Percentiles rank a stretch among this genome's conserved stretches.
Conservation (phyloP, 2,888 invertebrate genomes). For the Callosobruchus maculatus region DNA sequence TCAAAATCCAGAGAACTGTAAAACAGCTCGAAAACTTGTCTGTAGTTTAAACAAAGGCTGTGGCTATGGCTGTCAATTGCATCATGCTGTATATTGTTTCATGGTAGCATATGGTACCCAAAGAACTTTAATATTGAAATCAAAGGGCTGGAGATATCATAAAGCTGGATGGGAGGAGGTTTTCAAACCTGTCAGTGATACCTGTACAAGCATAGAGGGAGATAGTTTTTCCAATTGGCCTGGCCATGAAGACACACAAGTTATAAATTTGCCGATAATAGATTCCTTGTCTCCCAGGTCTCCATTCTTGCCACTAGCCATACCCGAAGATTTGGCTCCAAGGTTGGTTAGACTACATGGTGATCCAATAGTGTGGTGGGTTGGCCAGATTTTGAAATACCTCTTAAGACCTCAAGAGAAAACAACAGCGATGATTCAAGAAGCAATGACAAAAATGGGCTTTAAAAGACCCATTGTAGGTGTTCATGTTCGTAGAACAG, state of each 20-base stretch:
- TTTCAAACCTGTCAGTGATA: conserved; percentile 85
- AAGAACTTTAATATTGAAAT: conserved; percentile 88
- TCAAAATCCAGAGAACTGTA: conserved; percentile 90
- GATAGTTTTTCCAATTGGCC: conserved; percentile 77
- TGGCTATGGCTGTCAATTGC: conserved; percentile 97
- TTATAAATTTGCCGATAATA: conserved; percentile 88
- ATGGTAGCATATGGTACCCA: conserved; percentile 94
- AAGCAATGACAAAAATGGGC: conserved; percentile 71
- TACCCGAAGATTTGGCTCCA: conserved; percentile 86
- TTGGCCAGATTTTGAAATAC: conserved; percentile 93
- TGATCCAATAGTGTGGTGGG: conserved; percentile 96
- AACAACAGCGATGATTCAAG: conserved; percentile 69
- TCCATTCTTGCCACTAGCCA: conserved; percentile 80
- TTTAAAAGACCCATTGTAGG: conserved; percentile 88
- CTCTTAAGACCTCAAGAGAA: conserved; percentile 76
- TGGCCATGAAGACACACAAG: conserved; percentile 71
- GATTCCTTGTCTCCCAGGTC: conserved; percentile 87
- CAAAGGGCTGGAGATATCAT: conserved; percentile 92
- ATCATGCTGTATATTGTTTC: conserved; percentile 95
- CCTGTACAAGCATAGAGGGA: conserved; percentile 69
- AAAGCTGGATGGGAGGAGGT: conserved; percentile 92
- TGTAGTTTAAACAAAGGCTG: conserved; percentile 98
- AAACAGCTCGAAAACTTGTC: conserved; percentile 79
- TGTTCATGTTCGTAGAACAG: conserved; percentile 77
- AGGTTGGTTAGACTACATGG: conserved; percentile 80